Conservation (phyloP, 2,797 vertebrate genomes). For the Rhincodon typus region DNA sequence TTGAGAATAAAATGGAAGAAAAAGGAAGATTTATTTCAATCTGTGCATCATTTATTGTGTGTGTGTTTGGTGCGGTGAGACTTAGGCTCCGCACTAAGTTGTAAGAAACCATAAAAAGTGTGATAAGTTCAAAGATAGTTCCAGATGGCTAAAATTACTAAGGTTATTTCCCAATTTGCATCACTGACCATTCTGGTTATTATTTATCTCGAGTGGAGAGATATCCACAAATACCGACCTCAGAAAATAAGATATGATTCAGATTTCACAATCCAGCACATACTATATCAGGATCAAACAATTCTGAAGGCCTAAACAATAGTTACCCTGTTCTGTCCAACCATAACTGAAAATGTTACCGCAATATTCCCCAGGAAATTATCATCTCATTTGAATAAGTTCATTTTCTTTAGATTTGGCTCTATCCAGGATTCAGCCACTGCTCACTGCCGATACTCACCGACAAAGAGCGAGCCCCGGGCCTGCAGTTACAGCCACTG, state of each 20-base stretch:
- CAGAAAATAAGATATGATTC: background rate
- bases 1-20: background rate
- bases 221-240: background rate
- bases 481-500: background rate
- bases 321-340: background rate
- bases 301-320: slow-evolving; percentile 16
- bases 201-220: background rate
- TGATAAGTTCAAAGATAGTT: background rate
- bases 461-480: background rate
- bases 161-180: background rate
- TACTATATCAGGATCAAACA: background rate
- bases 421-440: background rate
- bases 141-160: background rate
- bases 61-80: background rate
- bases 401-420: background rate
- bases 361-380: background rate
- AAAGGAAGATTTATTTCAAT: background rate
- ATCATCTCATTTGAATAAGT: background rate
- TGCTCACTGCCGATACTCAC: background rate
- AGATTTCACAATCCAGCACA: background rate
- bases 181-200: background rate
- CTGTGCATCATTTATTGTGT: background rate
- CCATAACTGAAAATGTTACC: background rate
- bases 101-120: background rate
- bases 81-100: background rate